Conservation (phyloP, 2,888 invertebrate genomes). For the Odontothrips loti region DNA sequence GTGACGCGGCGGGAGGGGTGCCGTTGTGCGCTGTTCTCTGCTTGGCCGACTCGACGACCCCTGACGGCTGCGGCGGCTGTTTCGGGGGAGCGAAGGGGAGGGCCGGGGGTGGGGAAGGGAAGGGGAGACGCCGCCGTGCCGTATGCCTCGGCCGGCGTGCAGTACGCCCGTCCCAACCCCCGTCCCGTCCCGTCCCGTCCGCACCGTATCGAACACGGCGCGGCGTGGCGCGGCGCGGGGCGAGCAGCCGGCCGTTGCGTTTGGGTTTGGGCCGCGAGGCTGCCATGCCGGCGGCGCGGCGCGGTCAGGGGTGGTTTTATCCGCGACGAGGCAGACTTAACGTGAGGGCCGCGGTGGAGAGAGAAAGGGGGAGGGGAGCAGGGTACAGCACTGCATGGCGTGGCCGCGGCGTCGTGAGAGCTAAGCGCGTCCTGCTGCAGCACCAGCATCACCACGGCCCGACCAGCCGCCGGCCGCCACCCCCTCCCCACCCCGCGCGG, state of each 20-base stretch:
- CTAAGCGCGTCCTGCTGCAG: too few species aligned
- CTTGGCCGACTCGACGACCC: not conserved
- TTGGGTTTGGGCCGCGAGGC: not conserved
- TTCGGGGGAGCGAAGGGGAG: not conserved
- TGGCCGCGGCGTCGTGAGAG: too few species aligned
- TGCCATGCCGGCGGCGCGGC: not conserved
- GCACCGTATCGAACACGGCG: not conserved
- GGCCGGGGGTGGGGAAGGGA: not conserved
- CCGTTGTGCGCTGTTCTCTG: not conserved
- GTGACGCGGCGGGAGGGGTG: not conserved
- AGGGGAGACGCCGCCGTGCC: not conserved
- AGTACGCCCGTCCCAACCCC: constrained; percentile 18
- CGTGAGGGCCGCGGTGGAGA: not conserved
- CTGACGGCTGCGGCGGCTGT: not conserved
- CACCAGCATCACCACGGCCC: too few species aligned
- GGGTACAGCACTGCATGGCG: not conserved
- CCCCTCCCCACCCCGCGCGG: too few species aligned
- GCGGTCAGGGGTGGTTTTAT: not conserved
- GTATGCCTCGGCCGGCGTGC: not conserved
- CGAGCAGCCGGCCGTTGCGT: not conserved
- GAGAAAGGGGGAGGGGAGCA: not conserved
- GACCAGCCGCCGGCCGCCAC: too few species aligned
- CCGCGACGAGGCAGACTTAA: not conserved
- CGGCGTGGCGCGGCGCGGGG: not conserved
- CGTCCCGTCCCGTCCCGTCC: not conserved